Conservation (phyloP, 2,888 invertebrate species). For the Microdon myrmicae region DNA sequence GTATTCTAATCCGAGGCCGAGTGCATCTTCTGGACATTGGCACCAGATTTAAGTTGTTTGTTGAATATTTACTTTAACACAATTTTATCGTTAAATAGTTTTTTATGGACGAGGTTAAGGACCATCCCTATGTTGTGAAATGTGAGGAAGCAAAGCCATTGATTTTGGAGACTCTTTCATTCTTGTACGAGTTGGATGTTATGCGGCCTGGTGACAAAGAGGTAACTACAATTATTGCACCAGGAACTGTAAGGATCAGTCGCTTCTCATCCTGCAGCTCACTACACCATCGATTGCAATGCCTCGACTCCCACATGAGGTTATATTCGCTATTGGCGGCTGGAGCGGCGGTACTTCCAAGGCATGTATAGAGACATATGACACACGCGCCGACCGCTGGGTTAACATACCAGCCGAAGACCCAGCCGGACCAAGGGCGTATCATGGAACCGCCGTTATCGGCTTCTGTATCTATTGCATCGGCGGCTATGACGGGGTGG, state of each 20-base stretch:
- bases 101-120: constrained; percentile 89
- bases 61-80: no score
- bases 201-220: constrained; percentile 81
- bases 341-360: constrained; percentile 74
- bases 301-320: constrained; percentile 87
- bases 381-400: constrained; percentile 90
- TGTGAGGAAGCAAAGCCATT: constrained; percentile 87
- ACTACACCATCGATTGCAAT: constrained; percentile 85
- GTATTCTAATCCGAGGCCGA: no score
- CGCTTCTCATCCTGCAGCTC: constrained; percentile 55
- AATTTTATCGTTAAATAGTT: no score
- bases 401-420: constrained; percentile 77
- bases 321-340: constrained; percentile 85
- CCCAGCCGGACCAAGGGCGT: constrained; percentile 86
- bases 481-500: constrained; percentile 89
- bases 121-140: constrained; percentile 85
- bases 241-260: constrained; percentile 11
- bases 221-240: constrained; percentile 65
- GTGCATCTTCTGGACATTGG: no score
- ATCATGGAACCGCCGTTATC: constrained; percentile 92
- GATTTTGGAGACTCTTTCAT: constrained; percentile 90
- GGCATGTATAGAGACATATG: constrained; percentile 85
- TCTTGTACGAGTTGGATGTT: constrained; percentile 92
- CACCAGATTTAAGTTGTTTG: no score
- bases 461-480: constrained; percentile 87